Evolutionary conservation across 2,888 invertebrate genomes (phyloP).

Genomic region (Stictocephala bisonia): DNA sequence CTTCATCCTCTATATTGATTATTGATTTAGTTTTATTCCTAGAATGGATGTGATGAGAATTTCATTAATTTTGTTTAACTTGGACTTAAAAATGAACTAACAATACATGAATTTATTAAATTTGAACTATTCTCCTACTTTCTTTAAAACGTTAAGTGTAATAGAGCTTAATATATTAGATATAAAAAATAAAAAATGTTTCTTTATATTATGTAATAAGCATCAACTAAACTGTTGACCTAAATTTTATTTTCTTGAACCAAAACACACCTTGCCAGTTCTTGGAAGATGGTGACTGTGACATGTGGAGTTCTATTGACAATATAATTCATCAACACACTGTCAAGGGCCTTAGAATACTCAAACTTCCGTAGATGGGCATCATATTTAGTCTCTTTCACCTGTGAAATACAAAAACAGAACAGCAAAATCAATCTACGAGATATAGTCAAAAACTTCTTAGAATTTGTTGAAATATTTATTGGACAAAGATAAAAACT

Average conservation of each 20-base stretch:
- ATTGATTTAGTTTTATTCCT: no score
- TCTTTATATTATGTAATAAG: no score
- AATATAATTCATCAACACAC: constrained; percentile 73
- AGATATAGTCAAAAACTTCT: no score
- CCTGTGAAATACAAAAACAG: constrained; percentile 11
- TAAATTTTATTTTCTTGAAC: no score
- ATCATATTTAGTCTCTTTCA: constrained; percentile 71
- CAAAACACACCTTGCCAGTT: constrained; percentile 76
- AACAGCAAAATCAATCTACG: no score
- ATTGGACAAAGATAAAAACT: no score
- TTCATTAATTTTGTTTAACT: background rate
- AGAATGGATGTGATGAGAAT: no score
- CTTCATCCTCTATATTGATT: no score
- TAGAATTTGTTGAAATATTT: no score
- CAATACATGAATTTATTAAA: background rate
- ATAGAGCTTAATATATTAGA: background rate
- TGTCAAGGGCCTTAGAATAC: constrained; percentile 82
- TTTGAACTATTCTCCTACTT: background rate
- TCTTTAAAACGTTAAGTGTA: background rate
- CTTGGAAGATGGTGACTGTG: constrained; percentile 84
- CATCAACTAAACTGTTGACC: no score
- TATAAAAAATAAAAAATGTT: no score
- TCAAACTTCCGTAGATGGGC: constrained; percentile 80
- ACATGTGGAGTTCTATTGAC: constrained; percentile 77
- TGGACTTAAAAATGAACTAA: background rate